Evolutionary conservation across 1,140 invertebrate genomes (phyloP), one percentile per base, ranked within the genome.

Genomic region (Ptiloglossa arizonensis): DNA sequence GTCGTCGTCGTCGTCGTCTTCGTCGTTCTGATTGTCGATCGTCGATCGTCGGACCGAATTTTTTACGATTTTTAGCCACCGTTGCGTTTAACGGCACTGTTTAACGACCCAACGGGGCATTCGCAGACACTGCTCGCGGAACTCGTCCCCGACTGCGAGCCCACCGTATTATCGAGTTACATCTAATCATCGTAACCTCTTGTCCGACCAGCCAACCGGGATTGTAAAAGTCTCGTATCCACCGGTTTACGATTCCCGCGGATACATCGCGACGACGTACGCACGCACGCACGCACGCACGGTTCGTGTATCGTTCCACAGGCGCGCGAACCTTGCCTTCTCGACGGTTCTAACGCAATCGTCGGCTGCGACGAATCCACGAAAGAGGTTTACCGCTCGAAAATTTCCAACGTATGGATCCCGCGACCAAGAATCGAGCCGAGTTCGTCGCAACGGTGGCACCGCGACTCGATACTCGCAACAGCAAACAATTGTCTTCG

Each of bases 101-200:
- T 92, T 92, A 92, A 92, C 89, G 89, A 90, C 83, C 77, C 35
- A 46, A 27, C 66, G 5, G 50, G 64, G 69, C 63, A 82, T 79
- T 85, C 78, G 77, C 82, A 78, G 83, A 87, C 87, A 88, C n/a
- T n/a, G n/a, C n/a, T 82, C 70, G 71, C 71, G 75, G 72, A 85
- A 69, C 48, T 19, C 66, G 52, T 48, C 62, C 59, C 27, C 57
- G 70, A 32, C 44, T 41, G 57, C 80, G 73, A 50, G 68, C 60
- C 81, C 71, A 73, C 81, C 83, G 88, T 90, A 92, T 91, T 90
- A 92, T 91, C 90, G 85, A 90, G 90, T 91, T 92, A 92, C 90
- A 92, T 92, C 91, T 92, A 92, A 92, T 92, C 91, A 92, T 92
- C 91, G 86, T 92, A 91, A 92, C 89, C 88, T 91, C 87, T 88